phyloP scores from a whole-genome alignment of 2,113 vertebrate genomes.

The Rhipidura dahli region DNA sequence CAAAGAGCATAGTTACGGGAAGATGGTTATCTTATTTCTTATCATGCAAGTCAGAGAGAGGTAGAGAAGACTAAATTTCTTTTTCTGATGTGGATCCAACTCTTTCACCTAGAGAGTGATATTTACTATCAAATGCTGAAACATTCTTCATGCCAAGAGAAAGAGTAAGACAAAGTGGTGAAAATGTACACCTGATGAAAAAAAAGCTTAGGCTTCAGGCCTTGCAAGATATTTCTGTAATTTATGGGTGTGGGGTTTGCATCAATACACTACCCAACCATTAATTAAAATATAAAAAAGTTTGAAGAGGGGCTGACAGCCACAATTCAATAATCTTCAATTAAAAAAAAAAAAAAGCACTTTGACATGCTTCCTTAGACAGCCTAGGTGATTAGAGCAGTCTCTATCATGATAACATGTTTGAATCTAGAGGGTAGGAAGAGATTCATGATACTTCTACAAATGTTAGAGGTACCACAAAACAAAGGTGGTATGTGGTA shows the following conservation, averaged over 20 bases:
- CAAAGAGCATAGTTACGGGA: background rate
- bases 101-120: background rate
- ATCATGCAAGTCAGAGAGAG: background rate
- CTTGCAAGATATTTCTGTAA: background rate
- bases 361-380: background rate
- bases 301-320: background rate
- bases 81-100: background rate
- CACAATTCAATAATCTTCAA: background rate
- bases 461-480: background rate
- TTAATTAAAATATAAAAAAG: background rate
- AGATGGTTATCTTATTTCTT: background rate
- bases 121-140: background rate
- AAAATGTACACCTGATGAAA: background rate
- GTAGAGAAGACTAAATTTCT: background rate
- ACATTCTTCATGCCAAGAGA: background rate
- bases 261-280: background rate
- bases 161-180: background rate
- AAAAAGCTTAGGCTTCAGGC: background rate
- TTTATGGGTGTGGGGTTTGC: background rate
- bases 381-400: background rate
- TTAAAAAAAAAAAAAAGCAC: too few relatives aligned
- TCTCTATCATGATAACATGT: background rate
- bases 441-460: background rate
- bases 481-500: background rate
- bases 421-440: background rate